Evolutionary conservation across 2,113 vertebrate genomes (phyloP).

Genomic region (Bubo blakistoni): DNA sequence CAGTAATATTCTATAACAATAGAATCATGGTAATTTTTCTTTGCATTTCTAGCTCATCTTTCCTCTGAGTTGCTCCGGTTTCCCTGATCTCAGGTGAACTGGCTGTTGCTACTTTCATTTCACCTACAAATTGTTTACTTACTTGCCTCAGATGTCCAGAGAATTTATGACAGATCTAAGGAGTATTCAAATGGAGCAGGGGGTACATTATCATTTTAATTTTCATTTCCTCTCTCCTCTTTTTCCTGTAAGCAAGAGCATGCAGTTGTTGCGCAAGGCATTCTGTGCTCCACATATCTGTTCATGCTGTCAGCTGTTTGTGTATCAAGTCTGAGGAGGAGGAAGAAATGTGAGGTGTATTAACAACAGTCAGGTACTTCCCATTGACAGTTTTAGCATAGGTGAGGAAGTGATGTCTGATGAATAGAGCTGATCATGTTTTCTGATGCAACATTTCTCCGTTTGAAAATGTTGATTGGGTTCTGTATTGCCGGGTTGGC

Average conservation of each 20-base stretch:
- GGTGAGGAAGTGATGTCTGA: neutral
- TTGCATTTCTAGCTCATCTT: neutral
- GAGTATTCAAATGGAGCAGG: neutral
- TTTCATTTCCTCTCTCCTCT: neutral
- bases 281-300: constrained; percentile 18
- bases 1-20: neutral
- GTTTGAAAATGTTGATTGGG: neutral
- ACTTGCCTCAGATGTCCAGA: neutral
- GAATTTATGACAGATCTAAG: neutral
- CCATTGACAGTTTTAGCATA: neutral
- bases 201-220: neutral
- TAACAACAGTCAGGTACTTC: constrained; percentile 15
- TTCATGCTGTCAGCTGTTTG: constrained; percentile 33
- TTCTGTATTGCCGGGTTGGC: constrained; percentile 41
- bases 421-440: neutral
- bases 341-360: constrained; percentile 20
- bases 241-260: neutral
- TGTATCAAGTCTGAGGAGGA: constrained; percentile 23
- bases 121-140: neutral
- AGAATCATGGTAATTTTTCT: neutral
- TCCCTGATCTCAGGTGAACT: neutral
- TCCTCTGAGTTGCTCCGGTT: neutral
- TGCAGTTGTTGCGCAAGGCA: constrained; percentile 23
- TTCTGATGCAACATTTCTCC: constrained; percentile 41
- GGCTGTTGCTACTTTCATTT: neutral